phyloP scores from a whole-genome alignment of 1,140 invertebrate genomes.

The Drosophila pallidifrons region DNA sequence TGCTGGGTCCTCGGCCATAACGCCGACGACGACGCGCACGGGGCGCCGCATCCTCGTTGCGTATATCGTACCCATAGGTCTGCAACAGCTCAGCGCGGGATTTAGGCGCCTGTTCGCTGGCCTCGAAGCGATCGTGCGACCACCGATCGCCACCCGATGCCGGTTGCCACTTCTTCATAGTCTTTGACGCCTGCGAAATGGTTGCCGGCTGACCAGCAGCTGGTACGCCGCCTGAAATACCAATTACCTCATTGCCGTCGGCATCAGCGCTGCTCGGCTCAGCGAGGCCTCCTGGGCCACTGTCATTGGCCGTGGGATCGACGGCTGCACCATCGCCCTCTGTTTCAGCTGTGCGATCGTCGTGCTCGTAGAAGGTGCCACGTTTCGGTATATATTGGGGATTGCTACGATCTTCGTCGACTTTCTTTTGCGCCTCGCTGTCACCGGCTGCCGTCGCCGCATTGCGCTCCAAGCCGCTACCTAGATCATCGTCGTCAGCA shows the following conservation, averaged over 20 bases:
- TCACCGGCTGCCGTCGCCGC: constrained; percentile 43
- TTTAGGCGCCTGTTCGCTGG: constrained; percentile 92
- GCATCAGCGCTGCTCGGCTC: constrained; percentile 49
- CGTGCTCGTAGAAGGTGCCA: constrained; percentile 98
- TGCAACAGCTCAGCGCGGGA: constrained; percentile 93
- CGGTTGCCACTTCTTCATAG: constrained; percentile 86
- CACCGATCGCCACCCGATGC: constrained; percentile 88
- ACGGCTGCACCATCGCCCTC: constrained; percentile 79
- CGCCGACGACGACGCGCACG: constrained; percentile 92
- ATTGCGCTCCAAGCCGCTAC: constrained; percentile 86
- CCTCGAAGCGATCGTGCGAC: constrained; percentile 96
- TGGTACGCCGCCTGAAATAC: constrained; percentile 35
- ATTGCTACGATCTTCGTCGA: constrained; percentile 97
- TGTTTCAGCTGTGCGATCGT: constrained; percentile 92
- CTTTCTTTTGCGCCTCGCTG: constrained; percentile 88
- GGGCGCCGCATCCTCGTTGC: constrained; percentile 95
- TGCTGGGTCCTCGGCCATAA: constrained; percentile 95
- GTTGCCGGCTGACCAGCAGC: constrained; percentile 58
- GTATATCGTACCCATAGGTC: constrained; percentile 97
- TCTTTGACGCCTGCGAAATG: constrained; percentile 80
- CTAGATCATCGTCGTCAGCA: constrained; percentile 86
- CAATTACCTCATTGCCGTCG: constrained; percentile 53
- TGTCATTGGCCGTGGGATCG: constrained; percentile 42
- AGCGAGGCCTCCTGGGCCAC: constrained; percentile 16
- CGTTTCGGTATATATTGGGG: constrained; percentile 98